phyloP scores from a whole-genome alignment of 2,113 vertebrate species.

The Ptyas mucosa region DNA sequence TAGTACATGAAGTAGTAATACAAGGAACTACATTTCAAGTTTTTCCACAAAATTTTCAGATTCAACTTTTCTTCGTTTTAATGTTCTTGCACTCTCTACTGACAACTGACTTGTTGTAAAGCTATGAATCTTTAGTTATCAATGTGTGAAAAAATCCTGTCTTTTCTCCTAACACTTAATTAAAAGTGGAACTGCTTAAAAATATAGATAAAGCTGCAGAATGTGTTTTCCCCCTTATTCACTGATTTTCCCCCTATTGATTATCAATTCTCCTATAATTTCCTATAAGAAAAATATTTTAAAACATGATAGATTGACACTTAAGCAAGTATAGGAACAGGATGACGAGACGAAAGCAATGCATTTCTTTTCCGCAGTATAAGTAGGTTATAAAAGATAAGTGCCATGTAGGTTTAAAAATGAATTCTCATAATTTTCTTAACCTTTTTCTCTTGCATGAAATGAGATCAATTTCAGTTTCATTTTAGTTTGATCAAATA shows the following conservation, averaged over 20 bases:
- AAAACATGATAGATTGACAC: background rate
- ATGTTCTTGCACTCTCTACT: slow-evolving; percentile 31
- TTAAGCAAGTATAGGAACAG: background rate
- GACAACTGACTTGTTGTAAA: slow-evolving; percentile 34
- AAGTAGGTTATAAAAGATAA: background rate
- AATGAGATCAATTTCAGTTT: background rate
- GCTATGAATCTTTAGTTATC: slow-evolving; percentile 40
- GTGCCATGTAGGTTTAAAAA: background rate
- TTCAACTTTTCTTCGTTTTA: slow-evolving; percentile 15
- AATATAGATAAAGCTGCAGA: background rate
- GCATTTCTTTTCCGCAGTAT: background rate
- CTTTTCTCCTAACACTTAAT: slow-evolving; percentile 11
- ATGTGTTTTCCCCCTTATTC: background rate
- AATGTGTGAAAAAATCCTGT: slow-evolving; percentile 24
- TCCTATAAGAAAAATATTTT: background rate
- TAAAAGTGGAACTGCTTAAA: background rate
- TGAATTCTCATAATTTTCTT: background rate
- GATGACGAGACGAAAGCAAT: background rate
- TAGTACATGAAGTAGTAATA: background rate
- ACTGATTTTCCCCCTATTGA: background rate
- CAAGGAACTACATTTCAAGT: background rate
- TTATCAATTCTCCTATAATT: background rate
- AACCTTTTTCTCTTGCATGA: background rate
- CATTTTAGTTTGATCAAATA: background rate
- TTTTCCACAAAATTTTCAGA: background rate